Conservation (phyloP, 2,888 invertebrate species). For the Flexamia atlantica region DNA sequence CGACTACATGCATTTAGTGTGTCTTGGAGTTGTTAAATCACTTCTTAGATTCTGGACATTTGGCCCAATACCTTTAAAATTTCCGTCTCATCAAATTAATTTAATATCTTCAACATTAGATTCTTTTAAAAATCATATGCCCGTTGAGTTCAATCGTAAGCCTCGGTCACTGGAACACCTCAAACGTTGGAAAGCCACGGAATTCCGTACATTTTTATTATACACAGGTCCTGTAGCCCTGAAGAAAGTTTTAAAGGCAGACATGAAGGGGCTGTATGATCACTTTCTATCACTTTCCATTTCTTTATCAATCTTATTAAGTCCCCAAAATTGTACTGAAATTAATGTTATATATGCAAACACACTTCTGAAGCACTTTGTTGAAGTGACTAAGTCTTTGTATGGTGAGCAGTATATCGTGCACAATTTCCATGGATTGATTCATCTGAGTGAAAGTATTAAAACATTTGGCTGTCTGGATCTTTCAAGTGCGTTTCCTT, state of each 20-base stretch:
- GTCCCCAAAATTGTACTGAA: neutral
- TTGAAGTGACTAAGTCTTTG: neutral
- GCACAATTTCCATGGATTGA: neutral
- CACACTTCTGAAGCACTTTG: neutral
- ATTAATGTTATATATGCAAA: neutral
- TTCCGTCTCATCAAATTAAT: too few species aligned
- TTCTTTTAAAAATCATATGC: too few species aligned
- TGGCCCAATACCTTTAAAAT: too few species aligned
- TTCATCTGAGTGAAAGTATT: constrained; percentile 1
- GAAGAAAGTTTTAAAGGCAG: constrained; percentile 26
- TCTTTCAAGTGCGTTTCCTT: neutral
- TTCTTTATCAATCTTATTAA: constrained; percentile 11
- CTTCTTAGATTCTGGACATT: constrained; percentile 32
- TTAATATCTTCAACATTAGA: too few species aligned
- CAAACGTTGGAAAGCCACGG: too few species aligned
- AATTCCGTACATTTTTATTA: constrained; percentile 37
- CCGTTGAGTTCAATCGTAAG: constrained; percentile 19
- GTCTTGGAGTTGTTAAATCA: too few species aligned
- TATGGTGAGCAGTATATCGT: constrained; percentile 8
- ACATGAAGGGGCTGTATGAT: neutral
- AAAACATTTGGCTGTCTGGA: neutral
- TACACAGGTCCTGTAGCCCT: constrained; percentile 41
- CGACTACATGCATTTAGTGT: too few species aligned
- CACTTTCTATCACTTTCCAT: neutral
- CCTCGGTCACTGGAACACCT: constrained; percentile 34